Base-by-base conservation (phyloP, 2,888 invertebrate genomes). In the Electrophaes corylata region DNA sequence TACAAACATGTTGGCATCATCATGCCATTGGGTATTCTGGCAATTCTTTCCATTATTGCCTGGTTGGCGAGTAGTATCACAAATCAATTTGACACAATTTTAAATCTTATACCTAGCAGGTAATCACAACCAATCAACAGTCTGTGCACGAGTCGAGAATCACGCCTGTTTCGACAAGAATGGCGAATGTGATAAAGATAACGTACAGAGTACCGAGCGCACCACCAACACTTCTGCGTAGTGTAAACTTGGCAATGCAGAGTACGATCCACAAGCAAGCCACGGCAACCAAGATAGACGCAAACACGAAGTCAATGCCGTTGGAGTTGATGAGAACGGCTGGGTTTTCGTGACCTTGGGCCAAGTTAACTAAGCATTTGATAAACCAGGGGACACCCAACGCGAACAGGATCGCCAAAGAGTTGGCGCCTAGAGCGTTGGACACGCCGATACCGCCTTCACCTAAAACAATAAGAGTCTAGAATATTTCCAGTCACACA, bases 371-470 rank as follows among this genome's bases (percentile, higher is more conserved):
- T 64, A 95, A 79, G 3, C 95, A 94, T 78, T 94, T 95, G 67
- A 97, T 94, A 53, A 96, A 94, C 97, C 97, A 98, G 0, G 97
- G 97, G 19, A 97, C 79, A 1, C 97, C 97, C 40, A 97, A 86
- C 1, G 97, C 97, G 48, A 97, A 92, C 1, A 97, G 85, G 54
- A 97, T 96, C 57, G 97, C 96, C 76, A 97, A 88, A 0, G 96
- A 96, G 76, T 97, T 97, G 0, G 96, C 96, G 0, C 97, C 97
- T 8, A 97, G 83, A 0, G 97, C 95, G 73, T 97, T 97, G 5
- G 97, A 97, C 18, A 97, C 96, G 0, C 97, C 97, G 91, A 97
- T 97, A 20, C 95, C 95, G 11, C 95, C 96, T 81, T 96, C 94
- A 64, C 96, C 97, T 97, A 76, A 90, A 88, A 45, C 19, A 41